Evolutionary conservation across 2,797 vertebrate genomes (phyloP), one percentile per base, ranked within the genome.

Genomic region (Poeciliopsis presidionis): DNA sequence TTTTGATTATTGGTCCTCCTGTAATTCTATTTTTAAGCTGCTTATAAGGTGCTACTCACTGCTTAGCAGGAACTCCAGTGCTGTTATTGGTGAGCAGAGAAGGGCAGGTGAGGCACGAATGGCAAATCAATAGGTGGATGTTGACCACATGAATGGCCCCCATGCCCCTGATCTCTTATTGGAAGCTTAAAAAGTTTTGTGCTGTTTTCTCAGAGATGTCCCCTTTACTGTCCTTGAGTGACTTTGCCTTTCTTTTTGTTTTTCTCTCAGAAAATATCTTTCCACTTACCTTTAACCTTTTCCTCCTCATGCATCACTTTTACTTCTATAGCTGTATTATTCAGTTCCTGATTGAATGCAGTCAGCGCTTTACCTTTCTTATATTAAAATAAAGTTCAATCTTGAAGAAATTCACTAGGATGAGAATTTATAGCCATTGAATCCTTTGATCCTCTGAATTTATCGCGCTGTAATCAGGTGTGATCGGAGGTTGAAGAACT

Each of bases 371-470:
- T 72, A 70, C 81, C 65, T 87, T 73, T 69, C 61, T 77, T 81
- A 72, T 76, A 72, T 65, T 76, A 78, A 87, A 74, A 71, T 74
- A 84, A 88, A 79, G 81, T 87, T 85, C 73, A 69, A 69, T 86
- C 70, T 9, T 57, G 79, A 85, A 86, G 86, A 94, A 91, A 94
- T 94, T 92, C 84, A 81, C 93, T 87, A 74, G 84, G 82, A 90
- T 87, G 79, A 78, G 83, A 90, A 90, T 91, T 91, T 90, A 91
- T 91, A 87, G 77, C 78, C 76, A 81, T 82, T 74, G 80, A 91
- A 88, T 92, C 86, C 89, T 94, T 94, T 95, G 94, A 95, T 94
- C 93, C 88, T 75, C 16, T 36, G 39, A 85, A 90, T 87, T 86
- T 93, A 87, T 87, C 91, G 85, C 89, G 89, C 85, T 75, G 89